These are phyloP conservation scores for Lasioglossum calceatum DNA, from an alignment of 2,888 invertebrate species.

Conservation along the genomic window DNA sequence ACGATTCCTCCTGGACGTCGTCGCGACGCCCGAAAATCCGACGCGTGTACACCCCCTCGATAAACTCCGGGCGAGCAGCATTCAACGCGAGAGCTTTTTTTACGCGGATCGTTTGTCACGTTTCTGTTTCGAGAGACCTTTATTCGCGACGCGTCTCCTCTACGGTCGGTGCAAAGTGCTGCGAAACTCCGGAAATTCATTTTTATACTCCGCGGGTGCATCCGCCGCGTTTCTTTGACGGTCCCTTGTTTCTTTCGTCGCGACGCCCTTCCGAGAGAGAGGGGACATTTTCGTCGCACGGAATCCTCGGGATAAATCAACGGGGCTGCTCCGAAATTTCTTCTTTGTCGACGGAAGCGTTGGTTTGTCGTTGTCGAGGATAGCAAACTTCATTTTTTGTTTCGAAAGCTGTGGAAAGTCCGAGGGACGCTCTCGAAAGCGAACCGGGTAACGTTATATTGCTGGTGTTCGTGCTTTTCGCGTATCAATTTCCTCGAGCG, in stretches of 20 bases:
- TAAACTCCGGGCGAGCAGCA: slow-evolving; percentile 45
- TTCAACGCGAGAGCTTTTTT: slow-evolving; percentile 50
- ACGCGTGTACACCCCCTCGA: slow-evolving; percentile 20
- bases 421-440: background rate
- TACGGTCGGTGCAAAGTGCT: slow-evolving; percentile 39
- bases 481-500: slow-evolving; percentile 35
- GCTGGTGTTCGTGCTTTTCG: slow-evolving; percentile 4
- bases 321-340: background rate
- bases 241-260: background rate
- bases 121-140: slow-evolving; percentile 28
- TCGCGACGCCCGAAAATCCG: slow-evolving; percentile 12
- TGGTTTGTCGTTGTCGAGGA: background rate
- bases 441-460: background rate
- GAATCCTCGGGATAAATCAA: slow-evolving; percentile 34
- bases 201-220: slow-evolving; percentile 48
- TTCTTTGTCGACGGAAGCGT: background rate
- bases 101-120: slow-evolving; percentile 57
- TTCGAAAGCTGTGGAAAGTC: background rate
- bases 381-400: background rate
- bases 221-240: slow-evolving; percentile 42
- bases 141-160: slow-evolving; percentile 28
- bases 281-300: background rate
- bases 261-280: background rate
- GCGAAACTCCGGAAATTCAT: slow-evolving; percentile 62
- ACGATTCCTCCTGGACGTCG: slow-evolving; percentile 19